These are phyloP conservation scores for Actias luna DNA, from an alignment of 2,888 invertebrate species.

Conservation along the genomic window DNA sequence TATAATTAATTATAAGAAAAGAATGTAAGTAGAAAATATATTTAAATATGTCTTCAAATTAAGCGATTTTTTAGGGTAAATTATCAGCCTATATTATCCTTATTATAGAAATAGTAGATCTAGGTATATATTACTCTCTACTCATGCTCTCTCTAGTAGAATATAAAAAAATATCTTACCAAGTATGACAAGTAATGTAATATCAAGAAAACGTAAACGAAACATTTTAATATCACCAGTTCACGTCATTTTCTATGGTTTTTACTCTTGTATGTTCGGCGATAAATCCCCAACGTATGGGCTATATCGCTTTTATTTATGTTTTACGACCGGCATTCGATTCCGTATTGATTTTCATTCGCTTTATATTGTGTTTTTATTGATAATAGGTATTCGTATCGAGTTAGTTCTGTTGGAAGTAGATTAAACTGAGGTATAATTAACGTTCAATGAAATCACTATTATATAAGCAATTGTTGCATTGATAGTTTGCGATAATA, in stretches of 20 bases:
- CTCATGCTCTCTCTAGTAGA: no score
- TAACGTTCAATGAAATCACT: neutral
- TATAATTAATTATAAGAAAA: no score
- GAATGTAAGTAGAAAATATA: no score
- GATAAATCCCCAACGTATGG: neutral
- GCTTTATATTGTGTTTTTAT: slow-evolving; percentile 20
- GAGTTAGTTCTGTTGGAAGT: neutral
- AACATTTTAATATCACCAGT: neutral
- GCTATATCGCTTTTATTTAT: slow-evolving; percentile 2
- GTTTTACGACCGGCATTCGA: slow-evolving; percentile 6
- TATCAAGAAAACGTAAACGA: neutral
- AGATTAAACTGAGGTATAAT: neutral
- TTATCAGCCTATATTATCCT: no score
- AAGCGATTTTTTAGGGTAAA: no score
- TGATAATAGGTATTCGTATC: neutral
- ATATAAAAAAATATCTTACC: slow-evolving; percentile 6
- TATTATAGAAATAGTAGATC: no score
- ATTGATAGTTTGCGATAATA: neutral
- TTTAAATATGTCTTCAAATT: no score
- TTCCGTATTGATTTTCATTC: slow-evolving; percentile 17
- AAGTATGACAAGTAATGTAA: neutral
- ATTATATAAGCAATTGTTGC: neutral
- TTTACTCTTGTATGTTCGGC: neutral
- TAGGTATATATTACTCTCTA: no score
- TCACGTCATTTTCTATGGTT: neutral